A percentile compares a stretch with the other conserved stretches of the same genome.
Evolutionary conservation across 2,888 invertebrate species (phyloP).

Genomic region (Drosophila atripex): DNA sequence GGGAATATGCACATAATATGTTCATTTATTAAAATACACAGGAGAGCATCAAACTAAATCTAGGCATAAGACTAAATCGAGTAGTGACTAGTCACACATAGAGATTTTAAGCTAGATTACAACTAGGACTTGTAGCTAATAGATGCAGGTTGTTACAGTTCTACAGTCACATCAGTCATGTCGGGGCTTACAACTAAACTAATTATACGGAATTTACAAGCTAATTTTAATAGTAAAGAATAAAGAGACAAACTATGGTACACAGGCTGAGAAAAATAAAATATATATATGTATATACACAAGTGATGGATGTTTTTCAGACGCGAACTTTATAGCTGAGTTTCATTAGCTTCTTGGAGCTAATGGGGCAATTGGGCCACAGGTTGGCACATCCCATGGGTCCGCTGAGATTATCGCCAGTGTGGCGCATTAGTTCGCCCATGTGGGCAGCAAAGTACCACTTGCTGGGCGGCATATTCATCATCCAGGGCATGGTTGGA

Average conservation of each 20-base stretch:
- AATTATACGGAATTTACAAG: constrained; percentile 32
- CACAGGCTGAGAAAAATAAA: constrained; percentile 51
- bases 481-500: constrained; percentile 83
- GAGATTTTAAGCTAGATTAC: constrained; percentile 45
- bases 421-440: constrained; percentile 83
- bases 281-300: not conserved
- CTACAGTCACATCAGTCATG: constrained; percentile 70
- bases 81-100: constrained; percentile 72
- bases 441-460: constrained; percentile 84
- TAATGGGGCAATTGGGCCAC: constrained; percentile 84
- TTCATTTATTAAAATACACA: constrained; percentile 47
- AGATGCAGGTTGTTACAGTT: constrained; percentile 46
- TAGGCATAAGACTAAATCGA: constrained; percentile 58
- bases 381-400: constrained; percentile 83
- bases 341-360: constrained; percentile 84
- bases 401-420: constrained; percentile 82
- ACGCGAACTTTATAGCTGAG: constrained; percentile 82
- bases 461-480: constrained; percentile 83
- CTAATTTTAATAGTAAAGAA: constrained; percentile 31
- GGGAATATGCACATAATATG: constrained; percentile 9
- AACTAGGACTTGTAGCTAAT: constrained; percentile 59
- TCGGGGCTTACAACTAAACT: constrained; percentile 28
- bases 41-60: constrained; percentile 54
- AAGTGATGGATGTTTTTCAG: constrained; percentile 49
- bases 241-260: constrained; percentile 50